Percentiles rank a stretch among this genome's conserved stretches.
phyloP scores from a whole-genome alignment of 2,888 invertebrate species.

The Ornithoptera alexandrae region DNA sequence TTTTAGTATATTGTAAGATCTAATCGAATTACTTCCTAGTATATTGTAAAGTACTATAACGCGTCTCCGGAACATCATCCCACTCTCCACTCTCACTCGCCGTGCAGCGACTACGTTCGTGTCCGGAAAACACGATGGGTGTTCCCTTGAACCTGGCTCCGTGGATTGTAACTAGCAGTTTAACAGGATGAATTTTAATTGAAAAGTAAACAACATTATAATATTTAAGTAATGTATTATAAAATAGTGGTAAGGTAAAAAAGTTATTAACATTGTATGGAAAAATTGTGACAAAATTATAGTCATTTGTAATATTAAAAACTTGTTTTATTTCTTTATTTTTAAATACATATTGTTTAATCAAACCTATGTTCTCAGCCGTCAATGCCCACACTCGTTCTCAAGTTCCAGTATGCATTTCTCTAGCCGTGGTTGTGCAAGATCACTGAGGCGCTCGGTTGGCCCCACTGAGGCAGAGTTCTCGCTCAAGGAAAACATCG shows the following conservation, averaged over 20 bases:
- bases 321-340: conserved; percentile 63
- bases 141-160: conserved; percentile 67
- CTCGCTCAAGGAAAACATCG: too few relatives aligned
- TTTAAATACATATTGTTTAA: too few relatives aligned
- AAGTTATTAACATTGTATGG: conserved; percentile 81
- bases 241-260: conserved; percentile 76
- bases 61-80: conserved; percentile 61
- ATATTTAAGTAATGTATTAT: conserved; percentile 79
- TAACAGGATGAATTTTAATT: conserved; percentile 78
- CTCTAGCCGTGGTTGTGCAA: too few relatives aligned
- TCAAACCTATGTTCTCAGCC: too few relatives aligned
- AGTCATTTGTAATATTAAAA: conserved; percentile 80
- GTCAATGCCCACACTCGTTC: too few relatives aligned
- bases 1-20: conserved; percentile 77
- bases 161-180: conserved; percentile 73
- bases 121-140: conserved; percentile 51
- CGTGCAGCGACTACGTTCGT: conserved; percentile 60
- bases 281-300: conserved; percentile 81
- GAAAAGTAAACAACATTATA: conserved; percentile 75
- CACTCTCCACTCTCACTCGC: conserved; percentile 64
- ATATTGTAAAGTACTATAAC: conserved; percentile 69
- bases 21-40: conserved; percentile 79
- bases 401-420: too few relatives aligned
- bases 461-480: too few relatives aligned
- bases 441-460: too few relatives aligned